Conservation (phyloP, 2,797 vertebrate genomes). For the Delichon dasypus region DNA sequence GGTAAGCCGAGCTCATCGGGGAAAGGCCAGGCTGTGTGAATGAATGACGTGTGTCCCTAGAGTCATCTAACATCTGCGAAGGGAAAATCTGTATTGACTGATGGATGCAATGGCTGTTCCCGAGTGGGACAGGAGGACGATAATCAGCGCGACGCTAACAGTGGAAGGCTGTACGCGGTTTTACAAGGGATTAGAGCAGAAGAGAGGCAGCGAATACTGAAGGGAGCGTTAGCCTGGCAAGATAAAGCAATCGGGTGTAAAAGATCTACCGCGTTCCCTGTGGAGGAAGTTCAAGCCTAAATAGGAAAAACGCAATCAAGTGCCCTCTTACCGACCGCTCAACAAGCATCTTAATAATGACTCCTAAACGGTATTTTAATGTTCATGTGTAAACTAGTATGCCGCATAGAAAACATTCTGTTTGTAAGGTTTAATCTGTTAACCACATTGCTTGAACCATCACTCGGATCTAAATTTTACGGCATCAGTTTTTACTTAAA, state of each 20-base stretch:
- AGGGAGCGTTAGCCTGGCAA: background rate
- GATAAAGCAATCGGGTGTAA: background rate
- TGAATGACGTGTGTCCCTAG: fast-evolving
- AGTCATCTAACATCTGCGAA: fast-evolving
- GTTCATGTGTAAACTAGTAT: background rate
- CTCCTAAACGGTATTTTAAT: background rate
- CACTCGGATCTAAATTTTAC: background rate
- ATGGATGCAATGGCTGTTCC: background rate
- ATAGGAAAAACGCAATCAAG: background rate
- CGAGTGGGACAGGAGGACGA: background rate
- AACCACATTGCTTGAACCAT: background rate
- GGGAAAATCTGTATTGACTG: too few species aligned
- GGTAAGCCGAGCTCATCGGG: background rate
- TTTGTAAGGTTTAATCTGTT: background rate
- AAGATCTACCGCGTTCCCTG: fast-evolving
- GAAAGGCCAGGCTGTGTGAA: fast-evolving
- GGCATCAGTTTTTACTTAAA: background rate
- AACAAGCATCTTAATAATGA: background rate
- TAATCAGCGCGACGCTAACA: background rate
- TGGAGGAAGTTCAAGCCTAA: background rate
- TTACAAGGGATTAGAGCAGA: background rate
- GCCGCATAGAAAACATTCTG: background rate
- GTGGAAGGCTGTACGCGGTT: fast-evolving
- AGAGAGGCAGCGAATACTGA: fast-evolving
- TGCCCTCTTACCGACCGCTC: background rate